A percentile compares a stretch with the other conserved stretches of the same genome.
These are phyloP conservation scores for Astyanax mexicanus DNA, from an alignment of 2,797 vertebrate genomes.

Conservation along the genomic window DNA sequence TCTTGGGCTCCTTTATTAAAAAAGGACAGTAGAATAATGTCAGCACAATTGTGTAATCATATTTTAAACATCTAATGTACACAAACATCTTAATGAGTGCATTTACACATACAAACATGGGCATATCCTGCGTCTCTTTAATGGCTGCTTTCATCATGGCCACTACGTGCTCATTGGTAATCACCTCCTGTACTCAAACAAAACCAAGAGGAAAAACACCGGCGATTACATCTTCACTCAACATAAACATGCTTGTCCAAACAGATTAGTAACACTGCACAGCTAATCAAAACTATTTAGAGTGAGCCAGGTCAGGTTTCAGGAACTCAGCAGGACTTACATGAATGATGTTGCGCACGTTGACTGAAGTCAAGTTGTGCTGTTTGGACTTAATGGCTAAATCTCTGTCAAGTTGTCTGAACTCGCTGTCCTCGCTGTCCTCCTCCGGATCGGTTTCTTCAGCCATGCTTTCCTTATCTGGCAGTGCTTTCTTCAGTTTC, in stretches of 20 bases:
- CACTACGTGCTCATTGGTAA: conserved; percentile 94
- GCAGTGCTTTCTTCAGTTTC: conserved; percentile 56
- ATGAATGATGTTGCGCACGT: conserved; percentile 92
- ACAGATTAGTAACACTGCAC: background rate
- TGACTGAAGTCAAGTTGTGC: conserved; percentile 90
- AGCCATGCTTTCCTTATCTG: background rate
- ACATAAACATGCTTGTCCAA: background rate
- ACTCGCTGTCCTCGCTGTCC: conserved; percentile 58
- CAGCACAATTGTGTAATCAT: background rate
- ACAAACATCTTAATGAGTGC: background rate
- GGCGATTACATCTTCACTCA: background rate
- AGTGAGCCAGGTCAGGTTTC: background rate
- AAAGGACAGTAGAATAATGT: background rate
- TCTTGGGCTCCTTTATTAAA: conserved; percentile 88
- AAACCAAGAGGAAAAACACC: background rate
- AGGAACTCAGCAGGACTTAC: conserved; percentile 76
- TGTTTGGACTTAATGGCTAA: conserved; percentile 89
- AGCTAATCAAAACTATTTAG: background rate
- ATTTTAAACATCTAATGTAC: background rate
- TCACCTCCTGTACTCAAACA: conserved; percentile 84
- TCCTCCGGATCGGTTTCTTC: conserved; percentile 39
- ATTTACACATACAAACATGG: conserved; percentile 88
- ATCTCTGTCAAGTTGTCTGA: conserved; percentile 84
- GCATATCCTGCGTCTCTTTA: conserved; percentile 88
- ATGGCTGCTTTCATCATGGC: conserved; percentile 98